Base-by-base conservation (phyloP, 2,888 invertebrate species). In the Masnerella sp. region DNA sequence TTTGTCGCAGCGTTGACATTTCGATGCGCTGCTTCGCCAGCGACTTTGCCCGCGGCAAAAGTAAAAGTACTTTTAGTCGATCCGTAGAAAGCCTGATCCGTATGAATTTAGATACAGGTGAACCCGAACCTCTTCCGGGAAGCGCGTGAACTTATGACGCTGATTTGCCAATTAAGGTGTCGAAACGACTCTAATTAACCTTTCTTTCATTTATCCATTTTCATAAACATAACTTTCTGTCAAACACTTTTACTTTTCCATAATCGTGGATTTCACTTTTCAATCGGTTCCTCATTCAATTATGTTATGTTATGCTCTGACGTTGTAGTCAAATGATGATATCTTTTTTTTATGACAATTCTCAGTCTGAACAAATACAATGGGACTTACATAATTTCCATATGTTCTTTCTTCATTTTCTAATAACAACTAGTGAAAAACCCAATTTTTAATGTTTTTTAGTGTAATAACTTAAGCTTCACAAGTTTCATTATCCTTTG, bases 51-150 rank as follows among this genome's bases (percentile, higher is more conserved):
- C 69, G 79, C 80, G 83, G 85, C 84, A 85, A 87, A 87, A 87
- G 86, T 87, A 87, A 87, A 87, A 86, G 86, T 86, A 82, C 78
- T 74, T n/a, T n/a, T n/a, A n/a, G n/a, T n/a, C 69, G 81, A 81
- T 81, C 82, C 59, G 80, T 85, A 84, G 86, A 86, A 86, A 87
- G 86, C 83, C 77, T 61, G 72, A 65, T 65, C 61, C 58, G 64
- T 62, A 68, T 71, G 65, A 64, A 76, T 71, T 74, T 64, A 68
- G 67, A 64, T 56, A 52, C 73, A 56, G 68, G 67, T 47, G 73
- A 70, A 58, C 62, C 18, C 22, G 36, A 38, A 28, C 43, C 36
- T 52, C 52, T 68, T 64, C 73, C 64, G 72, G 51, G 61, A 68
- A 62, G 62, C 36, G 58, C 68, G 68, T 56, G 45, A 28, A 47